Base-by-base conservation (phyloP, 2,888 invertebrate genomes). In the Temnothorax unifasciatus region DNA sequence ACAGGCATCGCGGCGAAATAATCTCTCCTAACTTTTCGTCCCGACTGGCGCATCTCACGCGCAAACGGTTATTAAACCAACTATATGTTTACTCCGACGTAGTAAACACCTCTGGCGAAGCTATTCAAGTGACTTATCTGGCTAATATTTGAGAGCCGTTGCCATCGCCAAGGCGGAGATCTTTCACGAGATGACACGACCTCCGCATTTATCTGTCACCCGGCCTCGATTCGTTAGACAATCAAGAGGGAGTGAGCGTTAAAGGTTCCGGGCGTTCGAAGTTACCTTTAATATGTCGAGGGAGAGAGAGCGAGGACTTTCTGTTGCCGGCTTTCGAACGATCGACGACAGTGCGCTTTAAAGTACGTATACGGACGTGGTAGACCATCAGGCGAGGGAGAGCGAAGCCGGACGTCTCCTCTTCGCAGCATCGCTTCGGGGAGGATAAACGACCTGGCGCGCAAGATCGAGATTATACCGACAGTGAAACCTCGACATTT, bases 371-470 rank as follows among this genome's bases (percentile, higher is more conserved):
- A 52, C 66, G 47, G 47, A 41, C 38, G 29, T 41, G 61, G 21
- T 38, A 41, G 77, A 82, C 77, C 90, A 82, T 75, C 90, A 85
- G 84, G 86, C 88, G 85, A 90, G 88, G 86, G 83, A 85, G 89
- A 88, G 85, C 88, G 85, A 90, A 83, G 83, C 89, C 86, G 86
- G 87, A 90, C 86, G 77, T 85, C 71, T 81, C 85, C 76, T 38
- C 82, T 86, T 18, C 68, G 44, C 29, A 41, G 84, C 82, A 87
- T 86, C 86, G 89, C 90, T 88, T 75, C 82, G 64, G 87, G 84
- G 89, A 86, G 89, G 88, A 89, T 90, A 90, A 89, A 90, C 90
- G 89, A 88, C 85, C 88, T 90, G 88, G 88, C 85, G 83, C 59
- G 71, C 81, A 71, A 88, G 89, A 90, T 90, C 89, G 89, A 89